phyloP scores from a whole-genome alignment of 2,113 vertebrate genomes.

The Myiagra hebetior region DNA sequence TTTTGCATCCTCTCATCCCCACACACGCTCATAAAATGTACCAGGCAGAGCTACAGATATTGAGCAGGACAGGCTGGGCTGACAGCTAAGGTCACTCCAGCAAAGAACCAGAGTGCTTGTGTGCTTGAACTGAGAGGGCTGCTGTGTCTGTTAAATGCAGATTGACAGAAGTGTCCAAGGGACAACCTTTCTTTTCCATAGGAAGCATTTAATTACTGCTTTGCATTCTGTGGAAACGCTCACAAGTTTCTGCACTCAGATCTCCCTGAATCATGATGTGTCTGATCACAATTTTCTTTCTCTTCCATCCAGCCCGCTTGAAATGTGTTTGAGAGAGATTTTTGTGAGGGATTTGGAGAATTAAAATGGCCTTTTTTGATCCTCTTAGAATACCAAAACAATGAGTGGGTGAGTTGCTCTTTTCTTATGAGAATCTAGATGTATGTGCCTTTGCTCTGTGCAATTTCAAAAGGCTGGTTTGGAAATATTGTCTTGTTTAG shows the following conservation, averaged over 20 bases:
- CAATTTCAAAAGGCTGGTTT: background rate
- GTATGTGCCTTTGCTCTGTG: background rate
- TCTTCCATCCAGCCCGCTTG: background rate
- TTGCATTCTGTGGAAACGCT: constrained; percentile 22
- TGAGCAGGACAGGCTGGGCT: constrained; percentile 53
- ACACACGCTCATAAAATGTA: background rate
- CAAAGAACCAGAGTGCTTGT: background rate
- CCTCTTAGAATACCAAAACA: background rate
- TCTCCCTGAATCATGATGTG: background rate
- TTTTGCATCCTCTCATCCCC: background rate
- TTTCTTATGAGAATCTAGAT: background rate
- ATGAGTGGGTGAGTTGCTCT: background rate
- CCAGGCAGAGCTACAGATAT: constrained; percentile 12
- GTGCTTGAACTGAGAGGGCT: constrained; percentile 48
- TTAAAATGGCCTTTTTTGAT: constrained; percentile 33
- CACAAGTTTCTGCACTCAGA: background rate
- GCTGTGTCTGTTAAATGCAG: constrained; percentile 53
- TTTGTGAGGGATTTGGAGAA: constrained; percentile 8
- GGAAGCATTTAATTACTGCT: constrained; percentile 62
- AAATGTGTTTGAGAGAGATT: constrained; percentile 1
- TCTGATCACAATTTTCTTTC: constrained; percentile 2
- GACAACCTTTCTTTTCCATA: constrained; percentile 43
- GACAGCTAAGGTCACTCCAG: constrained; percentile 67
- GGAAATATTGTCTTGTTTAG: background rate
- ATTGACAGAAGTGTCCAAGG: constrained; percentile 59